Conservation (phyloP, 2,888 invertebrate genomes). For the Coronaproctus castanopsis region DNA sequence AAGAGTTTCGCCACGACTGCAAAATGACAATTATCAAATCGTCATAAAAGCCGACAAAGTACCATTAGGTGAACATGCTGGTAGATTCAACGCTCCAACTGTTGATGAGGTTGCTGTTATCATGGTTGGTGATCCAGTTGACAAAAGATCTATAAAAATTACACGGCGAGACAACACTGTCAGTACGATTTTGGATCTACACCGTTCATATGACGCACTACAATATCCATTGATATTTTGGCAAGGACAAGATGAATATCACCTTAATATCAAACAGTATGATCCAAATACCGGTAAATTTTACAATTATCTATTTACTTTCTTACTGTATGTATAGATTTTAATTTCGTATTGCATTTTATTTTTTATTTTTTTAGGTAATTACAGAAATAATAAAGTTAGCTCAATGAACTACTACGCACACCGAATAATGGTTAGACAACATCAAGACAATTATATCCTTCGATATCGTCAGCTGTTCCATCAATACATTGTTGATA, state of each 20-base stretch:
- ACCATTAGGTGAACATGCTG: conserved; percentile 22
- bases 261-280: neutral
- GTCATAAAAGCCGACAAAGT: conserved; percentile 24
- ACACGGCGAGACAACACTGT: too few species aligned
- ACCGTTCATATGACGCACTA: neutral
- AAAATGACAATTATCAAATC: conserved; percentile 23
- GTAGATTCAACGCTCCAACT: conserved; percentile 20
- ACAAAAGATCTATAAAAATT: too few species aligned
- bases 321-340: too few species aligned
- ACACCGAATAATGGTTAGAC: conserved; percentile 19
- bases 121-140: neutral
- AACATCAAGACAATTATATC: conserved; percentile 17
- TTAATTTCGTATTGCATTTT: too few species aligned
- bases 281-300: neutral
- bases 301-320: too few species aligned
- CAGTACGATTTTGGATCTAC: too few species aligned
- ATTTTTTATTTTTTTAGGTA: too few species aligned
- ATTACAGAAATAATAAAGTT: conserved; percentile 16
- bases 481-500: conserved; percentile 25
- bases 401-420: conserved; percentile 21
- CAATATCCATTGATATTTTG: conserved; percentile 12
- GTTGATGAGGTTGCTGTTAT: neutral
- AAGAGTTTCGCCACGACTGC: conserved; percentile 22
- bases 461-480: conserved; percentile 21
- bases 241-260: conserved; percentile 11